A percentile compares a stretch with the other conserved stretches of the same genome.
These are phyloP conservation scores for Tachycineta bicolor DNA, from an alignment of 2,113 vertebrate species.

Conservation along the genomic window DNA sequence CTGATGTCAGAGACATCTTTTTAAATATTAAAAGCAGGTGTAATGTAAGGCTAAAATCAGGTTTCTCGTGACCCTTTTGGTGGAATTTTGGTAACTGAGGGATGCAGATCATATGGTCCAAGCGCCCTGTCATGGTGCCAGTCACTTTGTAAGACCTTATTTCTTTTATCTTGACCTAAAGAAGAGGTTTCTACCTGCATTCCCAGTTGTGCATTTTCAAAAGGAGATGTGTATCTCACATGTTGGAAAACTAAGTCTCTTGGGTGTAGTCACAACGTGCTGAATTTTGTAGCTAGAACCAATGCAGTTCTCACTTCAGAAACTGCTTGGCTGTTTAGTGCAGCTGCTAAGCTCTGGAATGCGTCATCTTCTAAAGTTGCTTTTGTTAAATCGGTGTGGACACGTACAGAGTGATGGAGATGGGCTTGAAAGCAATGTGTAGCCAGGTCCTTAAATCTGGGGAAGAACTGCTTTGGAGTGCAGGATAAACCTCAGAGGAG, in stretches of 20 bases:
- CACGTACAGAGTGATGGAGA: fast-evolving
- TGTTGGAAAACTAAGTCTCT: neutral
- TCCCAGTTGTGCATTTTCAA: neutral
- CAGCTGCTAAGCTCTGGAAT: neutral
- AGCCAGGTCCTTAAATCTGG: neutral
- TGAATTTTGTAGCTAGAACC: neutral
- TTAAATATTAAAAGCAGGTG: neutral
- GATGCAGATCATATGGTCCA: fast-evolving
- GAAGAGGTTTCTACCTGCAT: neutral
- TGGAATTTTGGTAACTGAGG: neutral
- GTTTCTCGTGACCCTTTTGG: neutral
- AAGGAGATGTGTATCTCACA: neutral
- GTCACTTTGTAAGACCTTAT: neutral
- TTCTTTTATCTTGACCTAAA: neutral
- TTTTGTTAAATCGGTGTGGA: neutral
- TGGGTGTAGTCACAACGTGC: neutral
- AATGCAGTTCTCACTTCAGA: neutral
- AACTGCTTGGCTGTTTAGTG: neutral
- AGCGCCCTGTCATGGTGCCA: fast-evolving
- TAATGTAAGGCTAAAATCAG: neutral
- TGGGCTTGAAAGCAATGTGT: neutral
- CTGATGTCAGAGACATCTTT: neutral
- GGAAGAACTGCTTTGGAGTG: neutral
- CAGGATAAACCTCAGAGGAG: neutral
- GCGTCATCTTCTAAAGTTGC: neutral